phyloP scores from a whole-genome alignment of 2,113 vertebrate genomes.

The Notothenia rossii region DNA sequence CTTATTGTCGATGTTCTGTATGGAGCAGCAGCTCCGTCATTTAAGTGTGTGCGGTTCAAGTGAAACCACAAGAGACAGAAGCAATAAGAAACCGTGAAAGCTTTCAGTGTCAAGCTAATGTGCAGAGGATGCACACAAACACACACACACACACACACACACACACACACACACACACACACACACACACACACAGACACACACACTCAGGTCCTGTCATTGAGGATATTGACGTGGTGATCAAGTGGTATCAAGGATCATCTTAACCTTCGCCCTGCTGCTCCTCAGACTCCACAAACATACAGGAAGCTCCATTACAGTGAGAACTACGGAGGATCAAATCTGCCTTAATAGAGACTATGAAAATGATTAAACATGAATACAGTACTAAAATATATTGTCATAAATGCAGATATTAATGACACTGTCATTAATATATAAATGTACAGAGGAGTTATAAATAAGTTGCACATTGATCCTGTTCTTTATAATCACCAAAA shows the following conservation, averaged over 20 bases:
- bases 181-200: constrained; percentile 29
- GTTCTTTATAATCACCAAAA: neutral
- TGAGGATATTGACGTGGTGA: constrained; percentile 72
- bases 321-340: constrained; percentile 8
- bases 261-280: constrained; percentile 81
- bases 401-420: neutral
- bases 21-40: constrained; percentile 2
- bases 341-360: neutral
- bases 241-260: constrained; percentile 78
- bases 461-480: neutral
- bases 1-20: constrained; percentile 9
- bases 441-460: neutral
- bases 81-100: constrained; percentile 47
- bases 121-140: constrained; percentile 39
- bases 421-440: neutral
- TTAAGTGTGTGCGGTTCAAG: constrained; percentile 14
- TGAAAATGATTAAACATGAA: neutral
- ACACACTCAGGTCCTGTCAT: constrained; percentile 44
- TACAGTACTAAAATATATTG: neutral
- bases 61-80: constrained; percentile 32
- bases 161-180: constrained; percentile 27
- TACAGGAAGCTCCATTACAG: constrained; percentile 39
- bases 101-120: constrained; percentile 28
- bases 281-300: constrained; percentile 71
- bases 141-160: constrained; percentile 30